phyloP scores from a whole-genome alignment of 1,140 invertebrate genomes.

The Probaryconus sp. region DNA sequence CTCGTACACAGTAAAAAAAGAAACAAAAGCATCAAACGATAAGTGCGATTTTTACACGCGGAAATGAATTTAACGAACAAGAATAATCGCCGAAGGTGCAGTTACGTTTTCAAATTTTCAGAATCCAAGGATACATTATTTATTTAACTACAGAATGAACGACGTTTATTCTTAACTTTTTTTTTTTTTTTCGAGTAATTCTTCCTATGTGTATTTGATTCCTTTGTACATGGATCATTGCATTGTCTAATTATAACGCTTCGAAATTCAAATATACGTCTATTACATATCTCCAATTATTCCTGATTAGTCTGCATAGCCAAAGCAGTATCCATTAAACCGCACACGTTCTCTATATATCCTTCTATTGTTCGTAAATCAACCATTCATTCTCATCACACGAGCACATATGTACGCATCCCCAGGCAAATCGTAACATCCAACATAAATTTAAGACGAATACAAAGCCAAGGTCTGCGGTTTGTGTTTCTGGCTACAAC shows the following conservation, averaged over 20 bases:
- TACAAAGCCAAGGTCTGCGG: slow-evolving; percentile 33
- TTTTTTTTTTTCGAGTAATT: too few relatives aligned
- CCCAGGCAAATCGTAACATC: slow-evolving; percentile 12
- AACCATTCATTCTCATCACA: slow-evolving; percentile 42
- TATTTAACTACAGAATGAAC: too few relatives aligned
- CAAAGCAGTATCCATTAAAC: slow-evolving; percentile 33
- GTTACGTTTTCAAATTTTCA: slow-evolving; percentile 15
- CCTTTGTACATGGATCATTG: slow-evolving; percentile 20
- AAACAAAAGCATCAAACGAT: slow-evolving; percentile 42
- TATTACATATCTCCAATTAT: slow-evolving; percentile 24
- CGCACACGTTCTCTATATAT: slow-evolving; percentile 21
- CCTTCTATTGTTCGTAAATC: slow-evolving; percentile 38
- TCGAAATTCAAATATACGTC: slow-evolving; percentile 17
- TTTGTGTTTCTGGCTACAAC: slow-evolving; percentile 34
- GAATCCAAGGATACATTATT: too few relatives aligned
- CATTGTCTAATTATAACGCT: slow-evolving; percentile 27
- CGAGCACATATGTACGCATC: slow-evolving; percentile 10
- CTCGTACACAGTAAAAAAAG: slow-evolving; percentile 35
- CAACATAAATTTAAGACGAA: slow-evolving; percentile 39
- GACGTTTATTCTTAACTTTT: too few relatives aligned
- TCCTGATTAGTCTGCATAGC: slow-evolving; percentile 40
- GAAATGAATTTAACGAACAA: slow-evolving; percentile 51
- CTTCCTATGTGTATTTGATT: slow-evolving; percentile 8
- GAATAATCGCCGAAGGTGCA: slow-evolving; percentile 28
- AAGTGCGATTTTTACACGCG: slow-evolving; percentile 40